These are phyloP conservation scores for Camponotus fellah DNA, from an alignment of 2,888 invertebrate genomes.

Conservation along the genomic window DNA sequence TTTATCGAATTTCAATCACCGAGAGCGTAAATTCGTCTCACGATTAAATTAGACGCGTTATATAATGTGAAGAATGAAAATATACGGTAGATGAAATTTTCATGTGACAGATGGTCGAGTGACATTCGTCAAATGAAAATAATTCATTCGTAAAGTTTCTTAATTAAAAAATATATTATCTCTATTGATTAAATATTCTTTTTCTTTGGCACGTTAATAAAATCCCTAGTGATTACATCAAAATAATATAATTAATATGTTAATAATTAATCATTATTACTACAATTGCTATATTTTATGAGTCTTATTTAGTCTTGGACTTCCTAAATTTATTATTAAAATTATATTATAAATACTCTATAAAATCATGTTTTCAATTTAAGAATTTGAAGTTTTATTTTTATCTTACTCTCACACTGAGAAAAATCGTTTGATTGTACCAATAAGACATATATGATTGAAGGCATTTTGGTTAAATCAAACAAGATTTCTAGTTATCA, in stretches of 20 bases:
- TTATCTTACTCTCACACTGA: not conserved
- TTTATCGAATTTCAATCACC: constrained; percentile 41
- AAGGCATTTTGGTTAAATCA: no score
- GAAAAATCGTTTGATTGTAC: no score
- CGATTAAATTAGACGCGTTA: constrained; percentile 37
- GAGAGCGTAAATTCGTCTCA: constrained; percentile 26
- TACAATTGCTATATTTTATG: not conserved
- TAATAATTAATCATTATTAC: no score
- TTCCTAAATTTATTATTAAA: not conserved
- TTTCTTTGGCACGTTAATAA: not conserved
- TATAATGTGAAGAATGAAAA: not conserved
- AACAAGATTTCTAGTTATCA: no score
- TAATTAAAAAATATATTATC: not conserved
- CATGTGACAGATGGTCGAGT: not conserved
- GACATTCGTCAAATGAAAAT: constrained; percentile 26
- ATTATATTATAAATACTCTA: no score
- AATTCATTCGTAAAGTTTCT: constrained; percentile 18
- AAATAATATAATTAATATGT: not conserved
- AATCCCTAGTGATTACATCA: not conserved
- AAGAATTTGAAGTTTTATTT: not conserved
- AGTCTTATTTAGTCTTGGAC: not conserved
- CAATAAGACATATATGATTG: no score
- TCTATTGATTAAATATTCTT: not conserved
- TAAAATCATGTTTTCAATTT: not conserved
- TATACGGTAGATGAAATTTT: constrained; percentile 23